Conservation (phyloP, 1,140 invertebrate genomes). For the Centruroides sculpturatus region DNA sequence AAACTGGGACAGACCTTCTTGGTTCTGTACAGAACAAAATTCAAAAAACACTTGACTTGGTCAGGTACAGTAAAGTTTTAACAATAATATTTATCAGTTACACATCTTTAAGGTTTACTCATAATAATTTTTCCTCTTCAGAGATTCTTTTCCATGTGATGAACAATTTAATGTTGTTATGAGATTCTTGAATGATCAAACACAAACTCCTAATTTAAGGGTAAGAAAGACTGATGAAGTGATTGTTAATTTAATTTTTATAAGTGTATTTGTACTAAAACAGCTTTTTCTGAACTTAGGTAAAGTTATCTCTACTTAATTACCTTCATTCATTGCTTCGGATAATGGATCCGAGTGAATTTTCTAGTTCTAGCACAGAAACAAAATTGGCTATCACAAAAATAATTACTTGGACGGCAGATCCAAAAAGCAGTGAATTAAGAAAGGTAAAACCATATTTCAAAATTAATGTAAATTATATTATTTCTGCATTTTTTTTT, state of each 20-base stretch:
- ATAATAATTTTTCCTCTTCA: constrained; percentile 21
- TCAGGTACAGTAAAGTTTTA: neutral
- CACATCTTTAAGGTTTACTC: too few relatives aligned
- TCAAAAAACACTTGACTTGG: constrained; percentile 48
- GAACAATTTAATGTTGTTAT: constrained; percentile 45
- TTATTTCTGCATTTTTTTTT: too few relatives aligned
- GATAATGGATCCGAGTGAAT: constrained; percentile 31
- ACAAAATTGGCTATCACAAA: constrained; percentile 33
- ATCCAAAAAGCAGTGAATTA: constrained; percentile 49
- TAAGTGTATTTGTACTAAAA: too few relatives aligned
- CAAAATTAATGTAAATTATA: too few relatives aligned
- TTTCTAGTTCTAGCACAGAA: constrained; percentile 24
- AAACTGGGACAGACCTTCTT: constrained; percentile 73
- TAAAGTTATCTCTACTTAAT: constrained; percentile 30
- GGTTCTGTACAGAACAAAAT: constrained; percentile 81
- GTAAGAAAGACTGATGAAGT: neutral
- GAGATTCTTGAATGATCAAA: constrained; percentile 70
- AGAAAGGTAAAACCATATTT: constrained; percentile 33
- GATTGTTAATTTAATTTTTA: too few relatives aligned
- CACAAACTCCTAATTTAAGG: constrained; percentile 64
- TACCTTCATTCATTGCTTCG: constrained; percentile 29
- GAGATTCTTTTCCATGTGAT: constrained; percentile 45
- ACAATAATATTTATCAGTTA: too few relatives aligned
- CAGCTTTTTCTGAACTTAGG: constrained; percentile 18
- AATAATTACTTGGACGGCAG: constrained; percentile 39